Conservation (phyloP, 2,888 invertebrate species). For the Drosophila maculinotata region DNA sequence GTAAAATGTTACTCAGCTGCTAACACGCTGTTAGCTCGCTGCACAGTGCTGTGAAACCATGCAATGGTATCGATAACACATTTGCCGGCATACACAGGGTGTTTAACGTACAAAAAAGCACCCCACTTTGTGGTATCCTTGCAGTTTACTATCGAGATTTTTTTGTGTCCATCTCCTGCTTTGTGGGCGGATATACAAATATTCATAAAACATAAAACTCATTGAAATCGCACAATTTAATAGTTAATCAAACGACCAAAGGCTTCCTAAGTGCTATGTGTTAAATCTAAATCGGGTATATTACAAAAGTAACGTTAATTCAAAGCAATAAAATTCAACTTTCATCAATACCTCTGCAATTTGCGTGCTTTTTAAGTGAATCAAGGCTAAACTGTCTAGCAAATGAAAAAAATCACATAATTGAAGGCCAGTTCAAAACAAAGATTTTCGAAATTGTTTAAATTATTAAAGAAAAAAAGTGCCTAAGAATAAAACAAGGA, state of each 20-base stretch:
- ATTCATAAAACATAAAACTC: conserved; percentile 27
- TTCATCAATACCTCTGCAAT: conserved; percentile 11
- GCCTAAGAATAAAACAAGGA: background rate
- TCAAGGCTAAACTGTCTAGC: conserved; percentile 15
- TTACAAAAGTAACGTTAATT: conserved; percentile 4
- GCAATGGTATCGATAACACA: conserved; percentile 25
- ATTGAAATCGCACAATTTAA: conserved; percentile 28
- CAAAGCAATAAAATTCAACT: conserved; percentile 18
- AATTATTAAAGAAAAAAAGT: background rate
- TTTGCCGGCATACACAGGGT: conserved; percentile 50
- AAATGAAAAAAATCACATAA: background rate
- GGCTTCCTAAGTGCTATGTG: background rate
- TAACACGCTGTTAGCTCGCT: conserved; percentile 10
- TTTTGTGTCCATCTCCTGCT: conserved; percentile 52
- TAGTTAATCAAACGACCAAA: conserved; percentile 15
- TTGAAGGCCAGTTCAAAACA: conserved; percentile 11
- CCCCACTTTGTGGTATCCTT: conserved; percentile 66
- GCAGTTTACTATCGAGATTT: conserved; percentile 65
- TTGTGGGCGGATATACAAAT: conserved; percentile 53
- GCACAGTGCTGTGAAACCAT: conserved; percentile 22
- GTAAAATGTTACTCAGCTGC: background rate
- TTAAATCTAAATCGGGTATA: conserved; percentile 1
- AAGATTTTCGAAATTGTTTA: conserved; percentile 10
- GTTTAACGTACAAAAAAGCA: conserved; percentile 29
- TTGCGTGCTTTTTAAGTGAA: conserved; percentile 15